Conservation (phyloP, 2,113 vertebrate genomes). For the Gallinago paraguaiae region DNA sequence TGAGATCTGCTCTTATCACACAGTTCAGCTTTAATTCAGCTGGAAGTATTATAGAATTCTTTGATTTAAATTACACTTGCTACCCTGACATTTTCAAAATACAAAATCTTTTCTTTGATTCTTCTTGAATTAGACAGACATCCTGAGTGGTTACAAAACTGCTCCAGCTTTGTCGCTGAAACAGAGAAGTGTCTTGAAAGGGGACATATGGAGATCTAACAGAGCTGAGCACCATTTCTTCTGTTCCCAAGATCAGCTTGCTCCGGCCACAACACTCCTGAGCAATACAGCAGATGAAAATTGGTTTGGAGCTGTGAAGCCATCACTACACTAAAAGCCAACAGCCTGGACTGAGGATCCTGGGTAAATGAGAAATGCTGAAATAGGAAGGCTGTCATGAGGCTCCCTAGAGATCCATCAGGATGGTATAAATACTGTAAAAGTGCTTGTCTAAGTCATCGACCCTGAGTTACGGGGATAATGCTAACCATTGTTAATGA, state of each 20-base stretch:
- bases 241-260: neutral
- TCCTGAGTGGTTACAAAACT: neutral
- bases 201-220: neutral
- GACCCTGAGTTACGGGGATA: neutral
- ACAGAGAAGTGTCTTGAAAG: neutral
- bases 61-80: neutral
- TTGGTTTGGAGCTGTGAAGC: neutral
- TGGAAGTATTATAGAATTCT: neutral
- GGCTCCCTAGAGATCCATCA: neutral
- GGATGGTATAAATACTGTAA: neutral
- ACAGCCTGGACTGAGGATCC: neutral
- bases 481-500: neutral
- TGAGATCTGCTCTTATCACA: neutral
- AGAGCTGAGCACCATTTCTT: neutral
- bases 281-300: neutral
- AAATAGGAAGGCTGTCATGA: neutral
- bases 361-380: neutral
- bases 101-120: neutral
- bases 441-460: neutral
- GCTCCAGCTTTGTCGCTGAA: neutral
- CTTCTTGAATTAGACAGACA: neutral
- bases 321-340: neutral
- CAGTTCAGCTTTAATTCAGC: neutral
- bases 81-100: neutral
- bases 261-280: rapidly evolving